Conservation (phyloP, 2,797 vertebrate species). For the Diceros bicornis region DNA sequence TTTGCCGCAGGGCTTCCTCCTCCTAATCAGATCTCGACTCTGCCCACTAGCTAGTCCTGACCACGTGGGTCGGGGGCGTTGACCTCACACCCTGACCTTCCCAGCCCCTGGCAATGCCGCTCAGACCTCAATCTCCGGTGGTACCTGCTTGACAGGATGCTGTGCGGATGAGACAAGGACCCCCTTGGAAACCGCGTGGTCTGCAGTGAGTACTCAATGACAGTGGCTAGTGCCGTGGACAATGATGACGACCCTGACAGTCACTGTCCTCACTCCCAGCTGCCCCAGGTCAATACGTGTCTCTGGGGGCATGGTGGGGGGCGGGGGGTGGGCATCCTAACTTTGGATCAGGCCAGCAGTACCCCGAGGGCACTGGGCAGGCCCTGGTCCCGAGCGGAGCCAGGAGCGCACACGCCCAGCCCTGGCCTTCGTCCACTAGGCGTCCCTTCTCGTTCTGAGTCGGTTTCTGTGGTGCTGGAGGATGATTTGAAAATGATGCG, state of each 20-base stretch:
- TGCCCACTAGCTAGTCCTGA: neutral
- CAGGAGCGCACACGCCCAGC: neutral
- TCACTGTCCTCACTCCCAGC: fast-evolving
- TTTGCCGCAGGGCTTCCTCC: neutral
- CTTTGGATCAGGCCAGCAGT: neutral
- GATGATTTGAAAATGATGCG: constrained; percentile 82
- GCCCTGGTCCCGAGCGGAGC: neutral
- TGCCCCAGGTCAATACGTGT: fast-evolving
- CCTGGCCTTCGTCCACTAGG: neutral
- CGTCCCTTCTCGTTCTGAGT: neutral
- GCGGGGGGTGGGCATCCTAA: neutral
- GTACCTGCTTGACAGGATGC: neutral
- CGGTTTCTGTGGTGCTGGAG: constrained; percentile 71
- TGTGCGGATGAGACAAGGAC: neutral
- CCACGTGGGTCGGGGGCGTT: neutral
- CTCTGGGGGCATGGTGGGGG: fast-evolving
- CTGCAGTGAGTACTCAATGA: fast-evolving
- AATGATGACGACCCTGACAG: fast-evolving
- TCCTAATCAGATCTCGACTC: neutral
- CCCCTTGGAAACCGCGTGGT: neutral
- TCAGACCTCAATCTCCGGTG: neutral
- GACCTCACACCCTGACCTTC: neutral
- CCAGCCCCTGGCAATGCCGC: neutral
- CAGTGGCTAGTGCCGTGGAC: fast-evolving
- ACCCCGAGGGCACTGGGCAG: neutral